These are phyloP conservation scores for Phoronis australis DNA, from an alignment of 2,888 invertebrate species.

Conservation along the genomic window DNA sequence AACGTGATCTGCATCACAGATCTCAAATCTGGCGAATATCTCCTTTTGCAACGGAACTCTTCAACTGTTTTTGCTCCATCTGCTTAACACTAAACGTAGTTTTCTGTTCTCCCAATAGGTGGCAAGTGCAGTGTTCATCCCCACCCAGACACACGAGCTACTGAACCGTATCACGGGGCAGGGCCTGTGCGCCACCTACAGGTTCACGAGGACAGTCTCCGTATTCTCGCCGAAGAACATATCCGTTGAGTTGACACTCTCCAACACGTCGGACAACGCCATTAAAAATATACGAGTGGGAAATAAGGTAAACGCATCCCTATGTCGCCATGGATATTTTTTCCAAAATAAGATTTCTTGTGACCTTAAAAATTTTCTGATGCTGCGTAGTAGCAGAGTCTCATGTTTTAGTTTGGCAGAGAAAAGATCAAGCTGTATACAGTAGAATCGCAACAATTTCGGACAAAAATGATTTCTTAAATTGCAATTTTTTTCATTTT, in stretches of 20 bases:
- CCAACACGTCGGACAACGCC: conserved; percentile 66
- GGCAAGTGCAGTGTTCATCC: conserved; percentile 61
- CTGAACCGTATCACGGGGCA: conserved; percentile 46
- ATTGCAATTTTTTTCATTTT: too few species aligned
- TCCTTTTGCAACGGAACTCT: too few species aligned
- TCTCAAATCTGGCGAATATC: too few species aligned
- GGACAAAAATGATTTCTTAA: too few species aligned
- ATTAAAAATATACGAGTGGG: conserved; percentile 67
- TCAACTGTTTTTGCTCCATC: too few species aligned
- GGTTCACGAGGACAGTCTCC: conserved; percentile 46
- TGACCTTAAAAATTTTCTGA: background rate
- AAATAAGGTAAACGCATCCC: conserved; percentile 66
- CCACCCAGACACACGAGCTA: conserved; percentile 55
- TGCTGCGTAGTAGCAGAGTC: background rate
- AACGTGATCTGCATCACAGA: too few species aligned
- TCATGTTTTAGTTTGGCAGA: background rate
- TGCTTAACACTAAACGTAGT: too few species aligned
- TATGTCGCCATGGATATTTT: too few species aligned
- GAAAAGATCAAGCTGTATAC: too few species aligned
- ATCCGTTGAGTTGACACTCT: conserved; percentile 73
- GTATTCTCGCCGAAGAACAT: conserved; percentile 76
- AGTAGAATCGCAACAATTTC: too few species aligned
- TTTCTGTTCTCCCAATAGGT: too few species aligned
- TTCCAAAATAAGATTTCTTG: background rate
- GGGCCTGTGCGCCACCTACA: conserved; percentile 55